A percentile compares a stretch with the other conserved stretches of the same genome.
Evolutionary conservation across 2,113 vertebrate species (phyloP).

Genomic region (Vanacampus margaritifer): DNA sequence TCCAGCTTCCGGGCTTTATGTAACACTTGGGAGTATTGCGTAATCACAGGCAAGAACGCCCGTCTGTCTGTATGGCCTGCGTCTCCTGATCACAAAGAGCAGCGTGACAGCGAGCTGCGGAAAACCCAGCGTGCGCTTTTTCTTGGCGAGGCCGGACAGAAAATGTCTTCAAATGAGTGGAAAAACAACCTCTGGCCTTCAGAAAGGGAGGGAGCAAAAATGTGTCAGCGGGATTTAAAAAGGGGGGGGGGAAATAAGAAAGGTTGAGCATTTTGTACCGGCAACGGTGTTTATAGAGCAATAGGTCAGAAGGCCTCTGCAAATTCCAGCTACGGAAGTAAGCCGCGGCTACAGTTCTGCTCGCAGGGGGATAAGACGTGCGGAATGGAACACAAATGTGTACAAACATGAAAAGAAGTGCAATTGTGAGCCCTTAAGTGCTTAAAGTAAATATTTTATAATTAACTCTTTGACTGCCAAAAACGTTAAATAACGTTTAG

Average conservation of each 20-base stretch:
- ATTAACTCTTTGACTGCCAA: too few relatives aligned
- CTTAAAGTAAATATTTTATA: neutral
- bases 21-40: constrained; percentile 57
- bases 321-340: constrained; percentile 10
- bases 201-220: neutral
- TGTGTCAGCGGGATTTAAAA: neutral
- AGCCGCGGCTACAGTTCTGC: neutral
- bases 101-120: neutral
- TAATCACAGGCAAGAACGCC: constrained; percentile 45
- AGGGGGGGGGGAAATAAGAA: neutral
- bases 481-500: too few relatives aligned
- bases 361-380: neutral
- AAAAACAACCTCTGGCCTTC: neutral
- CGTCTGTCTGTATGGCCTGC: constrained; percentile 9
- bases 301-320: constrained; percentile 7
- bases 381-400: too few relatives aligned
- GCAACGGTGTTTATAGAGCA: neutral
- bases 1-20: constrained; percentile 58
- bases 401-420: neutral
- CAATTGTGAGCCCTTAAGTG: neutral
- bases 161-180: constrained; percentile 13
- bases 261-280: neutral
- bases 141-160: constrained; percentile 15
- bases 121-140: constrained; percentile 10
- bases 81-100: constrained; percentile 20